Base-by-base conservation (phyloP, 2,113 vertebrate genomes). In the Mastomys coucha region DNA sequence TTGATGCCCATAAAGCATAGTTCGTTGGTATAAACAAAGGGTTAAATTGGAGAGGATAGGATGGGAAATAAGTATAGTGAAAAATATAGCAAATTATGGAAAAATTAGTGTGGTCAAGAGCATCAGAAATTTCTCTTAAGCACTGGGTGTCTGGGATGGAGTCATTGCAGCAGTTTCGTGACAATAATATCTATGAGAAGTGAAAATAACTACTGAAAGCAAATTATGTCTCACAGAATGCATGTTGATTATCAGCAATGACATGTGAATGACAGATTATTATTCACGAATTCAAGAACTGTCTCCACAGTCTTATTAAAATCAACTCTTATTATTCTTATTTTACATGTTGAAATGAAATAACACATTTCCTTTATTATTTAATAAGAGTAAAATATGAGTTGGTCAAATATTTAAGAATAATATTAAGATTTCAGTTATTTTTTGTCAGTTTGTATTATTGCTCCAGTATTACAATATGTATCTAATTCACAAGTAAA, bases 341-440 rank as follows among this genome's bases (percentile, higher is more conserved):
- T 67, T 63, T 85, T 93, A 85, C 5, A 81, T 8, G 39, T 88
- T 88, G 67, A 93, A 88, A 88, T 42, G 14, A 80, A 73, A 92
- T 26, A 49, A 65, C 22, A 89, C 10, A 86, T 45, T 85, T 5
- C 16, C 45, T 89, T 91, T 85, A 33, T 70, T 89, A 92, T 14
- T 91, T 81, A 26, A 14, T 53, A 77, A 70, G 10, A 1, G 58
- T 60, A 49, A 63, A 39, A 28, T 51, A 8, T 93, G 56, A 96
- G 3, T 22, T 96, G 12, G 31, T 49, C 60, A 89, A 93, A 84
- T 84, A 10, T 53, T 42, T 91, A 88, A 76, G 60, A 33, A 60
- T 51, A 92, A 12, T 93, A 36, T 17, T 77, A 42, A 69, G 17
- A 63, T 91, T 2, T 84, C 56, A 63, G 24, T 88, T 86, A 77